A percentile compares a stretch with the other conserved stretches of the same genome.
Conservation (phyloP, 2,113 vertebrate species). For the Melanocharis versteri region DNA sequence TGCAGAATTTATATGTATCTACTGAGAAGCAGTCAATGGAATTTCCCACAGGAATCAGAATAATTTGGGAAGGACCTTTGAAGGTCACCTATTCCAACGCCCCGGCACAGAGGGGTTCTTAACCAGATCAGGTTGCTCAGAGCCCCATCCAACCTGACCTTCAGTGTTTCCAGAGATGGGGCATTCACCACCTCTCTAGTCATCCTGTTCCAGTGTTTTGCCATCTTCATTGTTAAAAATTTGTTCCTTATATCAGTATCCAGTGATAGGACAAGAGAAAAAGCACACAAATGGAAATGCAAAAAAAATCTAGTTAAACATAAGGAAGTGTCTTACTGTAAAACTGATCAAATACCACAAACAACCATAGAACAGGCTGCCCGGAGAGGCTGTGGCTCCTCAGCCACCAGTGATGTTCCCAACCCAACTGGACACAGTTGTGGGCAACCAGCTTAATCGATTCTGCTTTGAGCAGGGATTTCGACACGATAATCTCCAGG, state of each 20-base stretch:
- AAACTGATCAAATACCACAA: not conserved
- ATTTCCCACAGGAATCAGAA: not conserved
- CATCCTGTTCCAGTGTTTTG: not conserved
- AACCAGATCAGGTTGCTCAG: not conserved
- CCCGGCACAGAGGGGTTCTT: not conserved
- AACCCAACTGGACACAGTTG: rapidly evolving
- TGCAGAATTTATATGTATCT: not conserved
- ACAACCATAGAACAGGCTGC: not conserved
- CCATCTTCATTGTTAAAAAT: not conserved
- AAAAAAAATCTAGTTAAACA: not conserved
- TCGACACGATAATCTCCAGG: not conserved
- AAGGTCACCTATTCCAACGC: not conserved
- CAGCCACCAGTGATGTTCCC: not conserved
- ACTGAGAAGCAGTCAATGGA: not conserved
- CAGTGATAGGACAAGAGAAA: not conserved
- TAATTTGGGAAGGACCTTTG: not conserved
- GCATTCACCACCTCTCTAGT: not conserved
- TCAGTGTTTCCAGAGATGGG: not conserved
- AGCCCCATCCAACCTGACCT: not conserved
- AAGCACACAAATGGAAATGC: not conserved
- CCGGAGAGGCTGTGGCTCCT: not conserved
- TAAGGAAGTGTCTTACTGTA: not conserved
- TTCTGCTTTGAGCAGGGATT: not conserved
- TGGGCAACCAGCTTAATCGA: not conserved
- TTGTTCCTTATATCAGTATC: not conserved